Percentiles rank a stretch among this genome's conserved stretches.
Conservation (phyloP, 2,888 invertebrate species). For the Epistrophe grossulariae region DNA sequence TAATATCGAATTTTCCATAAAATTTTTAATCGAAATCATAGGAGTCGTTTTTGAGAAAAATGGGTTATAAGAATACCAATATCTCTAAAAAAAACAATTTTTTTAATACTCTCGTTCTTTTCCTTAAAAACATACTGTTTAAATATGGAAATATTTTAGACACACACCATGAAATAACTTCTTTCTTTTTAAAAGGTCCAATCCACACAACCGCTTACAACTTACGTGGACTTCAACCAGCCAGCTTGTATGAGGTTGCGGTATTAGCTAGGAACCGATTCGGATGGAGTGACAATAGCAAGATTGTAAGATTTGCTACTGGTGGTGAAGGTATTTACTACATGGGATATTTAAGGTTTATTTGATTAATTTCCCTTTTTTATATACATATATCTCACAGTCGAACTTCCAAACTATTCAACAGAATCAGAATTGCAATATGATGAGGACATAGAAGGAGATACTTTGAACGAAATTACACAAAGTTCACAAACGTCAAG, state of each 20-base stretch:
- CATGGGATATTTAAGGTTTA: background rate
- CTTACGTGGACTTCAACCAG: constrained; percentile 89
- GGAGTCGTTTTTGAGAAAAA: too few relatives aligned
- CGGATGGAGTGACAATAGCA: constrained; percentile 93
- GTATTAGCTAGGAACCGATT: constrained; percentile 92
- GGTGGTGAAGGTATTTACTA: constrained; percentile 88
- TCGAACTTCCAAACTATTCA: constrained; percentile 83
- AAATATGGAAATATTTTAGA: background rate
- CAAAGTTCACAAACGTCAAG: constrained; percentile 77
- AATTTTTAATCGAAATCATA: too few relatives aligned
- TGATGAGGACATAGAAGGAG: constrained; percentile 78
- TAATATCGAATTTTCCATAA: too few relatives aligned
- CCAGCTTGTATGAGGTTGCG: constrained; percentile 91
- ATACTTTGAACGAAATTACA: constrained; percentile 79
- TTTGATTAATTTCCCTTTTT: background rate
- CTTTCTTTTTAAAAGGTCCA: constrained; percentile 85
- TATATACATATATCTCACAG: constrained; percentile 70
- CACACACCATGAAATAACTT: background rate
- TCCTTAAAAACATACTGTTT: background rate
- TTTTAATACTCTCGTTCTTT: background rate
- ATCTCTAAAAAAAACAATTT: too few relatives aligned
- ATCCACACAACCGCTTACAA: constrained; percentile 91
- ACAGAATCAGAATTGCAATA: constrained; percentile 81
- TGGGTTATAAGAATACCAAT: too few relatives aligned
- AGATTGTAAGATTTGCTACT: constrained; percentile 90